Evolutionary conservation across 1,140 invertebrate genomes (phyloP).

Genomic region (Lepidurus packardi): DNA sequence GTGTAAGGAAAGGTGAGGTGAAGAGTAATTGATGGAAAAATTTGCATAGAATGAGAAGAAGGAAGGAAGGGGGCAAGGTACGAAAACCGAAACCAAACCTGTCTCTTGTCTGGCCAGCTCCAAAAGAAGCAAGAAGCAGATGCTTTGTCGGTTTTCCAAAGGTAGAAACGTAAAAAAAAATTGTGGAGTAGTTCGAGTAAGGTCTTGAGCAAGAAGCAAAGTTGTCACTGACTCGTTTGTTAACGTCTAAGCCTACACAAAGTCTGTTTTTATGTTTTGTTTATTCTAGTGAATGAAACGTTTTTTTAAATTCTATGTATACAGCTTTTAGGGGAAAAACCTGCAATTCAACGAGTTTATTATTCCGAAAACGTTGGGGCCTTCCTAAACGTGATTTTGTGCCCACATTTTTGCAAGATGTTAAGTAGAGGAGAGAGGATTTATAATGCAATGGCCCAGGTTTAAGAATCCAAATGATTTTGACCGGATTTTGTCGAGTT

Average conservation of each 20-base stretch:
- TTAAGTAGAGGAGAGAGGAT: not conserved
- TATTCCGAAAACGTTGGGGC: not conserved
- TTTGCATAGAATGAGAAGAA: constrained; percentile 11
- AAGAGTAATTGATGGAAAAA: not conserved
- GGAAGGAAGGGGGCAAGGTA: not conserved
- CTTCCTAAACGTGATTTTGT: not conserved
- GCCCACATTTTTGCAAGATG: not conserved
- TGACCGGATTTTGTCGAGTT: too few species aligned
- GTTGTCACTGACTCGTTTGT: too few species aligned
- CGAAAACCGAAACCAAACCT: not conserved
- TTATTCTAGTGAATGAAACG: too few species aligned
- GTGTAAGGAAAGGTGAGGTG: not conserved
- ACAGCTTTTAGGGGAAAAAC: too few species aligned
- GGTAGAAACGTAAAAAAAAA: not conserved
- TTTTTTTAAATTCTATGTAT: too few species aligned
- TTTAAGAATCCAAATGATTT: too few species aligned
- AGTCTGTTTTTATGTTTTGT: too few species aligned
- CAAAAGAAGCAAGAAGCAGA: not conserved
- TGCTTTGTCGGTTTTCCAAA: constrained; percentile 12
- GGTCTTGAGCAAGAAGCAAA: too few species aligned
- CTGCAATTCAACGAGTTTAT: too few species aligned
- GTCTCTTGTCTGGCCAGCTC: constrained; percentile 3
- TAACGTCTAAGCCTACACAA: too few species aligned
- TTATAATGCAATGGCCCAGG: too few species aligned
- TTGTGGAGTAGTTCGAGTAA: too few species aligned